These are phyloP conservation scores for Lumbricus terrestris DNA, from an alignment of 2,888 invertebrate species.

Conservation along the genomic window DNA sequence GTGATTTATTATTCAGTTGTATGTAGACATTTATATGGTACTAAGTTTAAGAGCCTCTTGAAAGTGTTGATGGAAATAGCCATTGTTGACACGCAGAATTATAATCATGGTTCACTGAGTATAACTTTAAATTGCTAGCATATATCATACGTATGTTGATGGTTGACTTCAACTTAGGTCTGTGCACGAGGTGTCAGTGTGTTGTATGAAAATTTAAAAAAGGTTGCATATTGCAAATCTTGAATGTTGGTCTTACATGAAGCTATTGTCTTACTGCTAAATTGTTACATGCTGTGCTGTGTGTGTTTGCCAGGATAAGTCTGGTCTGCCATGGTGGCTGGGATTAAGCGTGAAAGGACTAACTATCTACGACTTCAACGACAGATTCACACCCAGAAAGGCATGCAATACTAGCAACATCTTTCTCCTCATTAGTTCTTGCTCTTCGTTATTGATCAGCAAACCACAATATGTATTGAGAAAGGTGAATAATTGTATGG, in stretches of 20 bases:
- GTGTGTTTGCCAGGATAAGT: slow-evolving; percentile 36
- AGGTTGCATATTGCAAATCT: not conserved
- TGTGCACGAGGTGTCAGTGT: not conserved
- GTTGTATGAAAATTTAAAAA: not conserved
- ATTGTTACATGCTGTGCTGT: not conserved
- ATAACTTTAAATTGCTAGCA: not conserved
- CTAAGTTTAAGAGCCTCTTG: not conserved
- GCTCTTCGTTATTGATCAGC: not conserved
- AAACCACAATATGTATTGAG: not conserved
- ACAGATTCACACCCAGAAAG: slow-evolving; percentile 57
- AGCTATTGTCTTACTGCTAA: not conserved
- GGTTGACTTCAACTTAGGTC: not conserved
- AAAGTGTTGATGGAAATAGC: not conserved
- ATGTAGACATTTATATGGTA: not conserved
- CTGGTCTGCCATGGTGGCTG: slow-evolving; percentile 54
- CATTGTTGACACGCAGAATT: not conserved
- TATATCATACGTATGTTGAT: not conserved
- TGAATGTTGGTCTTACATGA: not conserved
- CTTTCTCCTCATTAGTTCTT: not conserved
- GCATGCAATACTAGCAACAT: not conserved
- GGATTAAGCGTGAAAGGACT: slow-evolving; percentile 64
- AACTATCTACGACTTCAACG: slow-evolving; percentile 61
- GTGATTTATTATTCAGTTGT: not conserved
- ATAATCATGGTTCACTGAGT: too few relatives aligned
- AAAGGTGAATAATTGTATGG: too few relatives aligned